Base-by-base conservation (phyloP, 2,888 invertebrate species). In the Ectobius pallidus region DNA sequence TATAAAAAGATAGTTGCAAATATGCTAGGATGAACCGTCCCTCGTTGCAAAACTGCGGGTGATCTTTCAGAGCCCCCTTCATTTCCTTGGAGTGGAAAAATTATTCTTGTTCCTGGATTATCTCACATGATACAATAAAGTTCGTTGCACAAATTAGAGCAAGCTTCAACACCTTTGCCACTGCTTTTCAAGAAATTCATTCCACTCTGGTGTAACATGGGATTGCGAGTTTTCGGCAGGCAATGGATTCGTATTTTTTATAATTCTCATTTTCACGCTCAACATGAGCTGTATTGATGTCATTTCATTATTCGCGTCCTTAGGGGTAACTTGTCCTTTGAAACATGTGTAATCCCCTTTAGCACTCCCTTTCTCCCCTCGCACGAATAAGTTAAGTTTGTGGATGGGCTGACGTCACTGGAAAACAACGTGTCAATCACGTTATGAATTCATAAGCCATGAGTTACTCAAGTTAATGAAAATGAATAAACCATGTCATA, bases 131-230 rank as follows among this genome's bases (percentile, higher is more conserved):
- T 6, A 58, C 30, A 58, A 58, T 30, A 52, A 52, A 2, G 25
- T 52, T 52, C 52, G 52, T 52, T 14, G 44, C 27, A 46, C 46
- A 65, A 46, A 65, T 65, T 65, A 65, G 25, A 42, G 25, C 42
- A 42, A 22, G 63, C 25, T 63, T 63, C 63, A 63, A 63, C 63
- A 63, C 63, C 42, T 63, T 63, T 25, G 6, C 25, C 14, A 42
- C 39, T n/a, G 22, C 39, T 63, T 63, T 63, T 42, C 42, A 63
- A 63, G 63, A 42, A 63, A 63, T 52, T 25, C 52, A 52, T 52
- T 52, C 2, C 16, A 25, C 22, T 52, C 63, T 63, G 34, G 16
- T 42, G 22, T n/a, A n/a, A 42, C 63, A 63, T 63, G n/a, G 25
- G 63, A 63, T 63, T 63, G 42, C 39, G 2, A 42, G 25, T 22